These are phyloP conservation scores for Dryobota labecula DNA, from an alignment of 2,888 invertebrate species.

Conservation along the genomic window DNA sequence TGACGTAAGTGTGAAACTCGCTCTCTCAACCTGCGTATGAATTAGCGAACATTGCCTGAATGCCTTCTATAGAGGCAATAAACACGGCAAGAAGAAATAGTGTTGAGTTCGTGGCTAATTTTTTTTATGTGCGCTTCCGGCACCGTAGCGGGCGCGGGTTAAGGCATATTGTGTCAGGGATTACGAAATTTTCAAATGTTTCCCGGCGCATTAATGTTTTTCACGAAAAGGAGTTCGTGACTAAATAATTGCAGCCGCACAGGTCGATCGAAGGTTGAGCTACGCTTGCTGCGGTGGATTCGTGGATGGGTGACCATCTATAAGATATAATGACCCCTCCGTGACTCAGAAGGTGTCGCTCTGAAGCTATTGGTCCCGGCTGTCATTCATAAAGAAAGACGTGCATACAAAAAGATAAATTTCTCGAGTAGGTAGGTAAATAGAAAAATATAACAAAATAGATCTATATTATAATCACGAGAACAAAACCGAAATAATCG, in stretches of 20 bases:
- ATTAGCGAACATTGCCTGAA: slow-evolving; percentile 81
- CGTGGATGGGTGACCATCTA: not conserved
- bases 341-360: not conserved
- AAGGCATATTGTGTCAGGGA: not conserved
- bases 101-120: slow-evolving; percentile 73
- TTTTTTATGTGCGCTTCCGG: slow-evolving; percentile 64
- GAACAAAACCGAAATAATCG: too few species aligned
- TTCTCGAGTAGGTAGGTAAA: too few species aligned
- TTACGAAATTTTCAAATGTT: not conserved
- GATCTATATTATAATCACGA: too few species aligned
- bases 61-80: slow-evolving; percentile 85
- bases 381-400: too few species aligned
- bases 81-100: slow-evolving; percentile 75
- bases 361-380: not conserved
- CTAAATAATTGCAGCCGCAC: not conserved
- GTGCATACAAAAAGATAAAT: too few species aligned
- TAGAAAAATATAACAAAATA: too few species aligned
- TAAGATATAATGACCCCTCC: not conserved
- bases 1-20: slow-evolving; percentile 87
- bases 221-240: not conserved
- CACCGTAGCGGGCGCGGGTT: slow-evolving; percentile 18
- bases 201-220: not conserved
- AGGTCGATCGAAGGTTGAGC: not conserved
- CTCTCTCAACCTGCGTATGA: slow-evolving; percentile 80
- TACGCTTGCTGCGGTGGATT: too few species aligned